Conservation (phyloP, 2,113 vertebrate species). For the Ameiurus melas region DNA sequence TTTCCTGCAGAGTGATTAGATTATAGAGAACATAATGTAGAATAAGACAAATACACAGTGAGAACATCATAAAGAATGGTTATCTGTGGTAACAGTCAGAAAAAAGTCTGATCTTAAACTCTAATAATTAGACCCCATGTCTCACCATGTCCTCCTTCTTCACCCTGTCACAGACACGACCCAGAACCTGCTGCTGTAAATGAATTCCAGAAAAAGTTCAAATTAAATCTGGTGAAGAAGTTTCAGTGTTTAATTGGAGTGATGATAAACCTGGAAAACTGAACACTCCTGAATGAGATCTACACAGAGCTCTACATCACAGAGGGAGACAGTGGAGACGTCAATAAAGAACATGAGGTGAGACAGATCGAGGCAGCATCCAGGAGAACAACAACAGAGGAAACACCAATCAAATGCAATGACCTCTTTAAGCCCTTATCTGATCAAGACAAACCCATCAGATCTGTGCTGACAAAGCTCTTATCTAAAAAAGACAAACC, state of each 20-base stretch:
- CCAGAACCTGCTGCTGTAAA: neutral
- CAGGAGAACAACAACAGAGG: neutral
- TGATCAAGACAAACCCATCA: too few species aligned
- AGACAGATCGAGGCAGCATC: conserved; percentile 27
- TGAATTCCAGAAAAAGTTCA: neutral
- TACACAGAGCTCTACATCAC: conserved; percentile 57
- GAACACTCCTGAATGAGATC: conserved; percentile 38
- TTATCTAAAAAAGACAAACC: too few species aligned
- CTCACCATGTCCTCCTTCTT: neutral
- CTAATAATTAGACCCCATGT: too few species aligned
- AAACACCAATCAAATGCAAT: neutral
- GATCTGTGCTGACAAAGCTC: neutral
- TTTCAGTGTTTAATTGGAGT: neutral
- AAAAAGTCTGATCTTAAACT: too few species aligned
- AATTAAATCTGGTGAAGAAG: neutral
- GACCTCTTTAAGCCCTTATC: too few species aligned
- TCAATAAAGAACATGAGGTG: conserved; percentile 45
- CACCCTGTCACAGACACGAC: neutral
- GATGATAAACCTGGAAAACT: neutral
- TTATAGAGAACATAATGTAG: too few species aligned
- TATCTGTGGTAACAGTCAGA: too few species aligned
- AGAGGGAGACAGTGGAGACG: conserved; percentile 33
- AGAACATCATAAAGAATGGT: too few species aligned
- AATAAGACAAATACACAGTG: too few species aligned
- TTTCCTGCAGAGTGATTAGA: too few species aligned